Evolutionary conservation across 1,140 invertebrate species (phyloP), one percentile per base, ranked within the genome.

Genomic region (Zophobas atratus): DNA sequence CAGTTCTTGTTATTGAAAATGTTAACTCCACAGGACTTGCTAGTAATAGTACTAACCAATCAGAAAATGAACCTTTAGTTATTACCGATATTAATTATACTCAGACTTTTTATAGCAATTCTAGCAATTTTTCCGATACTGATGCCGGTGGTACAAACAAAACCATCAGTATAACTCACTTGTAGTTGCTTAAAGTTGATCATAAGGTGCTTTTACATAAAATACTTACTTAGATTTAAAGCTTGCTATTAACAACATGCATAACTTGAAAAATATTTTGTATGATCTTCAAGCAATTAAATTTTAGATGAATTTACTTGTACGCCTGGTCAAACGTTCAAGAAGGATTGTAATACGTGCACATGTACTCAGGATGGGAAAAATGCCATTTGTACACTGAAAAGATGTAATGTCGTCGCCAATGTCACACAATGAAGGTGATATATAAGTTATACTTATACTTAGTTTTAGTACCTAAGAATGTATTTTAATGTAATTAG

Each of bases 321-420:
- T 75, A 79, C 77, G 4, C 84, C 88, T 2, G 87, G 87, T 34
- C 80, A 86, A 32, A 79, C 87, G 0, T 89, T 88, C 74, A 86
- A 84, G 53, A 85, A 87, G 4, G 86, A 86, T n/a, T 89, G 88
- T 63, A 89, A 89, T 76, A 83, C 86, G 2, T 89, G 88, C 63
- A 84, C 87, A 0, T 89, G 88, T 77, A 86, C 87, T 33, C 84
- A 84, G n/a, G 87, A 88, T 76, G 88, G 88, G 0, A 82, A 87
- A 20, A 86, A 87, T 34, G 86, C 81, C 75, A 85, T 86, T 70
- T 90, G 89, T 81, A 86, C 87, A 0, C 77, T 84, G 33, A 86
- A 77, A 67, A 32, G 32, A 3, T 67, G 60, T 67, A 1, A 4
- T 32, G 8, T 1, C 43, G n/a, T 33, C 1, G 60, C 33, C 41